These are phyloP conservation scores for Pampus argenteus DNA, from an alignment of 2,797 vertebrate species.

Conservation along the genomic window DNA sequence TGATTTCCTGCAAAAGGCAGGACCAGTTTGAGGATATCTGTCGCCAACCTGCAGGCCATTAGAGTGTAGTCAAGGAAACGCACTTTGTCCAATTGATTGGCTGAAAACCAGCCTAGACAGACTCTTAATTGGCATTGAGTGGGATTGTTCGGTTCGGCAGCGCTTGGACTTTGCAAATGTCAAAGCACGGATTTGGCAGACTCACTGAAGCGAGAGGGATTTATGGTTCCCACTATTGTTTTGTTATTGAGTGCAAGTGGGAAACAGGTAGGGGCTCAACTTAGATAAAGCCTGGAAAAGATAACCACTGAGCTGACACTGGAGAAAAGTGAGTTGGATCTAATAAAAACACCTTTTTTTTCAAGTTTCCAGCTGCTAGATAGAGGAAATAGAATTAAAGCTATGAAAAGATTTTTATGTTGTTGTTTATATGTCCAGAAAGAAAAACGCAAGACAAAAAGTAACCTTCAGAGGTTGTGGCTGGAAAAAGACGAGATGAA, in stretches of 20 bases:
- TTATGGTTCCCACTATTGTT: conserved; percentile 55
- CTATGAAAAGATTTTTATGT: conserved; percentile 33
- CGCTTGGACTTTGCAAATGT: conserved; percentile 63
- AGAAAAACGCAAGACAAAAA: conserved; percentile 6
- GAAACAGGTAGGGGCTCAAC: conserved; percentile 61
- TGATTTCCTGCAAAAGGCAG: conserved; percentile 42
- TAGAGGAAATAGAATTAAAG: conserved; percentile 16
- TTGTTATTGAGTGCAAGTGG: conserved; percentile 55
- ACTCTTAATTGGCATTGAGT: conserved; percentile 62
- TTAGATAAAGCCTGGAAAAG: conserved; percentile 55
- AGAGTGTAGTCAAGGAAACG: conserved; percentile 22
- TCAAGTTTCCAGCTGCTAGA: conserved; percentile 36
- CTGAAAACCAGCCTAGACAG: conserved; percentile 34
- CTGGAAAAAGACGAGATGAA: conserved; percentile 36
- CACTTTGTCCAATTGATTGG: conserved; percentile 47
- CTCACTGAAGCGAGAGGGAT: conserved; percentile 43
- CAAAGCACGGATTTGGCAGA: conserved; percentile 50
- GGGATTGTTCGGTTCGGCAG: conserved; percentile 60
- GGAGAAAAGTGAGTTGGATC: conserved; percentile 15
- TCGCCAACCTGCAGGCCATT: conserved; percentile 18
- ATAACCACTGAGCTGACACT: conserved; percentile 54
- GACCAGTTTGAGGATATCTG: conserved; percentile 12
- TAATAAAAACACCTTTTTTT: conserved; percentile 47
- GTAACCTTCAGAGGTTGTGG: background rate
- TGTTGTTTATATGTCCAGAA: conserved; percentile 28